Evolutionary conservation across 1,140 invertebrate genomes (phyloP).

Genomic region (Whitmania pigra): DNA sequence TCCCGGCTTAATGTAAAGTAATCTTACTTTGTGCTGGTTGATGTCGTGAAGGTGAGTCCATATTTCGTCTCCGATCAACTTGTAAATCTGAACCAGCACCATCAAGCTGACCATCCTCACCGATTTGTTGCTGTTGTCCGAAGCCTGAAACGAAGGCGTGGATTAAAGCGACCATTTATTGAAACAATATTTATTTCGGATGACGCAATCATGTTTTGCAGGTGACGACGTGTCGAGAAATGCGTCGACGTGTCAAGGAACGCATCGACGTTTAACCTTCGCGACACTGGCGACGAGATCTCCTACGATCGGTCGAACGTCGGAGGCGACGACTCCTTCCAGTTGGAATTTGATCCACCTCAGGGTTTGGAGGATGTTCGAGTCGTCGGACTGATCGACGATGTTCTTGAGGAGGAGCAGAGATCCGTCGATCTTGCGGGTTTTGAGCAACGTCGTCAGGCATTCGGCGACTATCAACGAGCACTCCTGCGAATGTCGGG

Average conservation of each 20-base stretch:
- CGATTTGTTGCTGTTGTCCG: constrained; percentile 1
- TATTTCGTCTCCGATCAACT: neutral
- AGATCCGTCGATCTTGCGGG: neutral
- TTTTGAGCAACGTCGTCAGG: neutral
- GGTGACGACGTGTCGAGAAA: neutral
- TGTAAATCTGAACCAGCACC: constrained; percentile 4
- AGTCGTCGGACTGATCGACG: neutral
- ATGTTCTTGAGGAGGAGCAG: neutral
- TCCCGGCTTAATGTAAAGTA: neutral
- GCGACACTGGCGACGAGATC: neutral
- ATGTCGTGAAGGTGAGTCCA: neutral
- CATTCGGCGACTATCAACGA: neutral
- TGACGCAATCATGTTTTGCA: neutral
- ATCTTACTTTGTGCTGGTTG: neutral
- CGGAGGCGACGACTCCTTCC: neutral
- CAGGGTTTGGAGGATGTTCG: neutral
- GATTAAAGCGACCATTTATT: too few species aligned
- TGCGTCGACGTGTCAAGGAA: neutral
- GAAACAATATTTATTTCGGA: too few species aligned
- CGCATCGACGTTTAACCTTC: neutral
- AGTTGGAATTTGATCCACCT: neutral
- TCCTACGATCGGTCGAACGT: neutral
- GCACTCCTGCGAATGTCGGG: neutral
- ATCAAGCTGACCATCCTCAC: constrained; percentile 8
- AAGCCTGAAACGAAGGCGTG: neutral